These are phyloP conservation scores for Eumerus sabulonum DNA, from an alignment of 2,888 invertebrate genomes.

Conservation along the genomic window DNA sequence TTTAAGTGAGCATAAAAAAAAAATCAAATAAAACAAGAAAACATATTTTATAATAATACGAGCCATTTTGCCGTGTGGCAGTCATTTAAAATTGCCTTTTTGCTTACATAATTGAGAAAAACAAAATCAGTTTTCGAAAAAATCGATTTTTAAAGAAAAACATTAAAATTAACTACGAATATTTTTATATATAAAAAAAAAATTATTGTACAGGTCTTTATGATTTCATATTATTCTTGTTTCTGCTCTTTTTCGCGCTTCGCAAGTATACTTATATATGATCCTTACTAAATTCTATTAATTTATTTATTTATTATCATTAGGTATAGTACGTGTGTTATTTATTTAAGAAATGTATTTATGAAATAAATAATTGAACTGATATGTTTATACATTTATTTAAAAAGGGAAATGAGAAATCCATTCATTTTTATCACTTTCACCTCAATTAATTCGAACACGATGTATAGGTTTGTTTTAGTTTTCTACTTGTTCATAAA, in stretches of 20 bases:
- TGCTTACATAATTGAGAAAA: constrained; percentile 70
- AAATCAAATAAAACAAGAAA: no score
- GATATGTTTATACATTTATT: constrained; percentile 53
- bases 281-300: not conserved
- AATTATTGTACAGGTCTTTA: constrained; percentile 57
- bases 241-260: constrained; percentile 49
- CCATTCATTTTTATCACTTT: not conserved
- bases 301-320: constrained; percentile 32
- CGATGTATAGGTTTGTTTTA: no score
- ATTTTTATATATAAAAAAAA: not conserved
- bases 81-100: constrained; percentile 45
- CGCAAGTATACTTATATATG: constrained; percentile 29
- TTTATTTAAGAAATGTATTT: constrained; percentile 47
- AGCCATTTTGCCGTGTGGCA: constrained; percentile 54
- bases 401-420: no score
- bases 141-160: constrained; percentile 8
- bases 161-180: not conserved
- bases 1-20: no score
- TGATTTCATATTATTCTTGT: constrained; percentile 52
- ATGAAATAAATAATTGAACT: constrained; percentile 69
- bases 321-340: constrained; percentile 32
- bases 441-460: no score
- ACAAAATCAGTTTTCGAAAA: no score
- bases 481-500: no score
- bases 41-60: constrained; percentile 29